Percentiles rank a stretch among this genome's conserved stretches.
Evolutionary conservation across 2,797 vertebrate genomes (phyloP).

Genomic region (Bradypodion ventrale): DNA sequence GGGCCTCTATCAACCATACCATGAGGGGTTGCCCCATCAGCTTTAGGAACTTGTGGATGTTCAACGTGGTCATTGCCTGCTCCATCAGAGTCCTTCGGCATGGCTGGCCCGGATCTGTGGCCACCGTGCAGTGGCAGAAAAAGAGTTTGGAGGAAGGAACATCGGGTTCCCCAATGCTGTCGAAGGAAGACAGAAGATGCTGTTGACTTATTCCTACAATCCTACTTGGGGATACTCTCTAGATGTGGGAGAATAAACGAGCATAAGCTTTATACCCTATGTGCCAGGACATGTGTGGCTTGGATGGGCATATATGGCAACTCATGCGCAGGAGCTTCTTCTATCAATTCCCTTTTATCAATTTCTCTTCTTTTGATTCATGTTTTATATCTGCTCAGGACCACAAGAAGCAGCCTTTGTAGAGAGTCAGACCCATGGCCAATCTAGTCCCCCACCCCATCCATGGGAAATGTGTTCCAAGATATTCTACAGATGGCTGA

Average conservation of each 20-base stretch:
- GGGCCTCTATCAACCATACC: conserved; percentile 71
- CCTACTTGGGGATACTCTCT: not conserved
- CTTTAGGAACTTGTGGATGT: conserved; percentile 89
- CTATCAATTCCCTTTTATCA: not conserved
- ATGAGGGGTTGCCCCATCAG: conserved; percentile 89
- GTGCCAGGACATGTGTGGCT: no score
- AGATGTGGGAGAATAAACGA: not conserved
- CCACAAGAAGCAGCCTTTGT: no score
- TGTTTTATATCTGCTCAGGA: no score
- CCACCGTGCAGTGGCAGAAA: conserved; percentile 86
- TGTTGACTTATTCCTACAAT: no score
- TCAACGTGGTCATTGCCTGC: conserved; percentile 82
- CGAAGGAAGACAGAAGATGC: conserved; percentile 30
- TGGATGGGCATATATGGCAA: not conserved
- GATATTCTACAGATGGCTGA: no score
- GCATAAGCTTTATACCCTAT: not conserved
- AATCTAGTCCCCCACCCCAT: no score
- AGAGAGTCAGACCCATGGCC: no score
- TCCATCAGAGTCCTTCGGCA: conserved; percentile 84
- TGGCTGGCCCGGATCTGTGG: conserved; percentile 64
- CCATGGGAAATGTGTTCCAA: no score
- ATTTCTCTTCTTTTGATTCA: no score
- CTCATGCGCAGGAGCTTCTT: not conserved
- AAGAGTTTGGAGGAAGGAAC: conserved; percentile 77
- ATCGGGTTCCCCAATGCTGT: conserved; percentile 71